Evolutionary conservation across 2,113 vertebrate species (phyloP), one percentile per base, ranked within the genome.

Genomic region (Ochotona princeps): DNA sequence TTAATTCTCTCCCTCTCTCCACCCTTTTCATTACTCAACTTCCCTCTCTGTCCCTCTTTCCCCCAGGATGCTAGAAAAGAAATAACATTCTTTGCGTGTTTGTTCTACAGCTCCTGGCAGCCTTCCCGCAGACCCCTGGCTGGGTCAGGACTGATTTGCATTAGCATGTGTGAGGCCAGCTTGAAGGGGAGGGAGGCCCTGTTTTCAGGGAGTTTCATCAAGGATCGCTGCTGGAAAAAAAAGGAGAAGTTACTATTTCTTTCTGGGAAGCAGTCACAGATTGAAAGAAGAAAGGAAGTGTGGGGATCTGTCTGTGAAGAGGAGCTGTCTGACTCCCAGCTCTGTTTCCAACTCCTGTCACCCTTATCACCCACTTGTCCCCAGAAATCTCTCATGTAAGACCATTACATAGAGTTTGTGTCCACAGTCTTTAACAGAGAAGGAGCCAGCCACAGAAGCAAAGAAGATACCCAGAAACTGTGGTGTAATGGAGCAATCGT

Each of bases 41-140:
- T 95, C 95, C 95, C 94, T 96, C 92, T 67, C 70, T 20, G 96
- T 92, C 92, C 89, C 75, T 90, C 93, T 91, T 97, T 95, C 95
- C 96, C 38, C 95, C 86, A 82, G 95, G 94, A 96, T 44, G 7
- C 96, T 92, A 73, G 57, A 96, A 97, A 91, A 95, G 92, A 97
- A 97, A 97, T 96, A 97, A 95, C 91, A 95, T 97, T 97, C 92
- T 97, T 97, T 81, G 87, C 95, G 0, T 60, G 91, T 96, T 97
- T 98, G 94, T 96, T 95, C 91, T 93, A 72, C 95, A 96, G 95
- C 75, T 96, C 75, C 84, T 89, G 85, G 92, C 94, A 76, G 93
- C 84, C 21, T 8, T 96, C 87, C 88, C 61, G 32, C 73, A 97
- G 92, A 95, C 78, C 92, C 94, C 97, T 96, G 95, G 79, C 96